Evolutionary conservation across 53 echinoderm and acorn worm genomes (phyloP), one percentile per base, ranked within the genome.

Genomic region (Patiria pectinifera): DNA sequence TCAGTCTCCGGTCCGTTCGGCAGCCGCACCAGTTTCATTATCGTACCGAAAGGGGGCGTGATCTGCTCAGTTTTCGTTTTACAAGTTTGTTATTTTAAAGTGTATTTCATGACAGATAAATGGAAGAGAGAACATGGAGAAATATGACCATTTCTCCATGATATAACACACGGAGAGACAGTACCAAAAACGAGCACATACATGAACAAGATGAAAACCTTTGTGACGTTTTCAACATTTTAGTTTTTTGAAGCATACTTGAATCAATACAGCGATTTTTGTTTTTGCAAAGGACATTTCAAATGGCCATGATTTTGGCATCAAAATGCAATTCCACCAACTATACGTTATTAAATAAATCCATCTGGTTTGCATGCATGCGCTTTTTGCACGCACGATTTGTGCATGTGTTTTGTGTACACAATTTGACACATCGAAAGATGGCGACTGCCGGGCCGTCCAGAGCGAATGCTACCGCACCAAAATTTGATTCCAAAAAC

Each of bases 401-500:
- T 71, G 48, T 23, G 4, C 59, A 71, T 87, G 76, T 83, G 22
- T 22, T 21, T 12, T 7, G 22, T 82, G 58, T 82, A 22, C 60
- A 82, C 18, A 45, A 21, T 26, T 46, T 78, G 60, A 45, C 78
- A 81, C 90, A 90, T 46, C 70, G 78, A 61, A 89, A 78, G 79
- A 90, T 90, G 90, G 90, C 90, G 90, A 69, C 90, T 81, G 90
- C 90, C 12, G 90, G 90, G 26, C 69, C 69, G 23, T 10, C 22
- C 12, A 63, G 53, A 84, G 6, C 19, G n/a, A 92, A 43, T 49
- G 87, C 86, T 61, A 19, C 46, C 16, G 45, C 86, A 21, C 12
- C 70, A 47, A 86, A 92, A 53, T 92, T 92, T 78, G 93, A 92
- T 14, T 92, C 95, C 79, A 93, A 93, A 91, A 93, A 91, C 66